A percentile compares a stretch with the other conserved stretches of the same genome.
These are phyloP conservation scores for Elmis aenea DNA, from an alignment of 2,888 invertebrate genomes.

Conservation along the genomic window DNA sequence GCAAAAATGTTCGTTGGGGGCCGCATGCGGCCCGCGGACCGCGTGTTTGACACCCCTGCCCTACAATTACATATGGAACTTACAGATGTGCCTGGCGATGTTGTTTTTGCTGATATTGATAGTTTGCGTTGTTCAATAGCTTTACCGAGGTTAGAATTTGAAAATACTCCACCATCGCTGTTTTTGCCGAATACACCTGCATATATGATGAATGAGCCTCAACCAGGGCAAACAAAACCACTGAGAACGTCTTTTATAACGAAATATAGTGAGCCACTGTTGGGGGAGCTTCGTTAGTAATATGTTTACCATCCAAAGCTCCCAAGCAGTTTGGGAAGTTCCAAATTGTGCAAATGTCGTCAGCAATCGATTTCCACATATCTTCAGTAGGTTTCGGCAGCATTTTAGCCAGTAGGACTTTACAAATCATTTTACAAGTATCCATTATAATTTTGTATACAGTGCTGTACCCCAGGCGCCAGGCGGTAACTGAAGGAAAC, in stretches of 20 bases:
- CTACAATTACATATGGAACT: no score
- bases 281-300: slow-evolving; percentile 1
- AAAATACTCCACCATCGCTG: slow-evolving; percentile 18
- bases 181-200: slow-evolving; percentile 12
- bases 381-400: slow-evolving; percentile 1
- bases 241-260: neutral
- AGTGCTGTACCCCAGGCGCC: no score
- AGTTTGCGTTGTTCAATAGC: slow-evolving; percentile 1
- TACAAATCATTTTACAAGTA: no score
- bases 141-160: slow-evolving; percentile 12
- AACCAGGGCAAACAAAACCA: slow-evolving; percentile 2
- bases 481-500: no score
- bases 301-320: slow-evolving; percentile 1
- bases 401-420: slow-evolving; percentile 3
- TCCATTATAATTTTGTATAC: no score
- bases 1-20: no score
- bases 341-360: neutral
- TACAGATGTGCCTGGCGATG: no score
- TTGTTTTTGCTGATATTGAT: slow-evolving; percentile 1
- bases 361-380: slow-evolving; percentile 1
- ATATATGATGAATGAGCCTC: no score
- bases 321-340: slow-evolving; percentile 8
- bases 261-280: slow-evolving; percentile 1
- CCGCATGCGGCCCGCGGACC: no score
- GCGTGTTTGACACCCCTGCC: no score